phyloP scores from a whole-genome alignment of 2,888 invertebrate species.

The Euzetes globulus region DNA sequence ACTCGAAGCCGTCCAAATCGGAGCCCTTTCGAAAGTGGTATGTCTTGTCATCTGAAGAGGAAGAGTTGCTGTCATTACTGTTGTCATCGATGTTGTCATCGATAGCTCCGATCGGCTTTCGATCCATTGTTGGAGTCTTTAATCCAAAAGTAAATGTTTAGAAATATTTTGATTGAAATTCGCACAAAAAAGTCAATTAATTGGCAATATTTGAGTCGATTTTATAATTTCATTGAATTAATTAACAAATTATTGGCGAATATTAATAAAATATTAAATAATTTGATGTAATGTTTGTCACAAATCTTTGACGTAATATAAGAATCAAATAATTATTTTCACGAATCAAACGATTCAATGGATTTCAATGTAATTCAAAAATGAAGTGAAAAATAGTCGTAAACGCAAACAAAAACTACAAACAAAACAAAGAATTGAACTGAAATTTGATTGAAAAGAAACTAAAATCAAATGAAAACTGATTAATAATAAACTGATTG shows the following conservation, averaged over 20 bases:
- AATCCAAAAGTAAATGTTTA: no score
- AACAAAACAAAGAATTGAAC: not conserved
- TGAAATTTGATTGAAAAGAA: not conserved
- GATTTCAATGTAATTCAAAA: not conserved
- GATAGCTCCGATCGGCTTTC: not conserved
- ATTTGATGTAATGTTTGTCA: conserved; percentile 2
- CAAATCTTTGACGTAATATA: not conserved
- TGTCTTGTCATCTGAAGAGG: conserved; percentile 27
- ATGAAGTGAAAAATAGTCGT: not conserved
- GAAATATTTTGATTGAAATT: not conserved
- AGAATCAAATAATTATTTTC: not conserved
- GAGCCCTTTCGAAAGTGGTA: conserved; percentile 32
- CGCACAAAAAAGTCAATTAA: not conserved
- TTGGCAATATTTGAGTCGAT: not conserved
- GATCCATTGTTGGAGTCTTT: not conserved
- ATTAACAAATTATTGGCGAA: not conserved
- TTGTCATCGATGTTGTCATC: conserved; percentile 15
- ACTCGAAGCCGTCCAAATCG: conserved; percentile 34
- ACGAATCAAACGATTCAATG: not conserved
- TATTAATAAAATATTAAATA: not conserved
- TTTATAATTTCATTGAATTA: not conserved
- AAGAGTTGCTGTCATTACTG: conserved; percentile 10
- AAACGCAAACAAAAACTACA: not conserved
- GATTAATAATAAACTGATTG: not conserved
- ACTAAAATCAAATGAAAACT: not conserved